Conservation (phyloP, 2,797 vertebrate species). For the Oryzias dopingdopingensis region DNA sequence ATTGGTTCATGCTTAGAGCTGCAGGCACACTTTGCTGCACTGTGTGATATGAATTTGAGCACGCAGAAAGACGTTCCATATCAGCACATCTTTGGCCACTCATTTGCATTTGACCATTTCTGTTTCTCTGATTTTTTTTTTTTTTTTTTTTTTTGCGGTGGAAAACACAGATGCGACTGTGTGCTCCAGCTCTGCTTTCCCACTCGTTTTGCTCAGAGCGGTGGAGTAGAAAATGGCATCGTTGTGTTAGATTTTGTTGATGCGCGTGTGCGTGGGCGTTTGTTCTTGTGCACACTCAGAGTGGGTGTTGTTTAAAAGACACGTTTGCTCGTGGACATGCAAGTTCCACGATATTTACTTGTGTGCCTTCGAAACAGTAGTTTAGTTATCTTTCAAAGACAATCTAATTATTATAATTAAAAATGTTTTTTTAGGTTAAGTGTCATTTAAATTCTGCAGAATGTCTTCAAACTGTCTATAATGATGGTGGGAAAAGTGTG, state of each 20-base stretch:
- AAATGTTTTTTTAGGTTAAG: conserved; percentile 24
- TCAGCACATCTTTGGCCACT: conserved; percentile 25
- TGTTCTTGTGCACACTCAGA: conserved; percentile 37
- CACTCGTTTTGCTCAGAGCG: conserved; percentile 56
- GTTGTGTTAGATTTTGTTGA: conserved; percentile 26
- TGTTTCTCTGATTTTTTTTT: conserved; percentile 20
- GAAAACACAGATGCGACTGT: conserved; percentile 43
- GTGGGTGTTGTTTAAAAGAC: conserved; percentile 51
- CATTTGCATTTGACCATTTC: conserved; percentile 31
- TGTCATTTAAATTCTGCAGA: conserved; percentile 29
- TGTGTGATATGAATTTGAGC: conserved; percentile 15
- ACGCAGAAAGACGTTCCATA: neutral
- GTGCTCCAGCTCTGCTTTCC: conserved; percentile 47
- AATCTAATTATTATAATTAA: conserved; percentile 29
- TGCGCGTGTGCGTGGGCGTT: conserved; percentile 15
- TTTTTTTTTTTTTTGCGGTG: conserved; percentile 44
- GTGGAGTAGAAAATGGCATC: conserved; percentile 51
- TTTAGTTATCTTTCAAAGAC: conserved; percentile 22
- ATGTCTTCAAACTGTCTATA: conserved; percentile 23
- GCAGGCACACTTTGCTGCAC: conserved; percentile 9
- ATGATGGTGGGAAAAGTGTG: conserved; percentile 20
- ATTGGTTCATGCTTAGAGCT: conserved; percentile 17
- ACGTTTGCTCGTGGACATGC: conserved; percentile 35
- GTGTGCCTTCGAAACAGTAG: conserved; percentile 15
- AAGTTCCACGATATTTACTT: conserved; percentile 31